These are phyloP conservation scores for Crenuchus spilurus DNA, from an alignment of 2,797 vertebrate genomes.

Conservation along the genomic window DNA sequence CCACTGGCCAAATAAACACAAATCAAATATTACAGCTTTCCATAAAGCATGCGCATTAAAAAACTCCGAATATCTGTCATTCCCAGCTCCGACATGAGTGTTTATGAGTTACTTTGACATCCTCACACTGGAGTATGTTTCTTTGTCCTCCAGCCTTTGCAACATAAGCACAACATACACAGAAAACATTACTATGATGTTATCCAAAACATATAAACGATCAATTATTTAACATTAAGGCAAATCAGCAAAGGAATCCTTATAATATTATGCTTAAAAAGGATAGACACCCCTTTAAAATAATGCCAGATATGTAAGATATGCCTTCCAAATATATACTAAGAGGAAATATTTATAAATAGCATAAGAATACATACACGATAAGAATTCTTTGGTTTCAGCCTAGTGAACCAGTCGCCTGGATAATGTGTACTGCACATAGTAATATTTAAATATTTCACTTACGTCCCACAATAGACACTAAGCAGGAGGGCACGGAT, in stretches of 20 bases:
- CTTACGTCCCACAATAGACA: neutral
- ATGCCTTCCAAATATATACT: neutral
- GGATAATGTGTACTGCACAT: neutral
- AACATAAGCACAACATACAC: neutral
- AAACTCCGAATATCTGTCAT: neutral
- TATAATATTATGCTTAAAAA: constrained; percentile 18
- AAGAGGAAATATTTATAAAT: neutral
- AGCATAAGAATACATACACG: constrained; percentile 8
- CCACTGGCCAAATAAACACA: constrained; percentile 27
- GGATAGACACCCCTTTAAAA: neutral
- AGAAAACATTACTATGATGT: too few relatives aligned
- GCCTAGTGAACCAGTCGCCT: neutral
- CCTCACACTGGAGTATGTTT: neutral
- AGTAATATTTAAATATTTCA: constrained; percentile 12
- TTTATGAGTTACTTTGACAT: neutral
- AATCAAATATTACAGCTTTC: neutral
- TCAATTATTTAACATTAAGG: constrained; percentile 36
- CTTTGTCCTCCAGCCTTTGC: neutral
- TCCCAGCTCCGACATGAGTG: too few relatives aligned
- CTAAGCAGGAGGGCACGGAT: neutral
- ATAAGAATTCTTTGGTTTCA: constrained; percentile 53
- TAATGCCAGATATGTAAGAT: neutral
- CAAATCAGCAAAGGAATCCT: constrained; percentile 20
- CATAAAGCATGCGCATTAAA: neutral
- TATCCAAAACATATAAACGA: neutral